A percentile compares a stretch with the other conserved stretches of the same genome.
Evolutionary conservation across 1,140 invertebrate species (phyloP).

Genomic region (Drosophila takahashii): DNA sequence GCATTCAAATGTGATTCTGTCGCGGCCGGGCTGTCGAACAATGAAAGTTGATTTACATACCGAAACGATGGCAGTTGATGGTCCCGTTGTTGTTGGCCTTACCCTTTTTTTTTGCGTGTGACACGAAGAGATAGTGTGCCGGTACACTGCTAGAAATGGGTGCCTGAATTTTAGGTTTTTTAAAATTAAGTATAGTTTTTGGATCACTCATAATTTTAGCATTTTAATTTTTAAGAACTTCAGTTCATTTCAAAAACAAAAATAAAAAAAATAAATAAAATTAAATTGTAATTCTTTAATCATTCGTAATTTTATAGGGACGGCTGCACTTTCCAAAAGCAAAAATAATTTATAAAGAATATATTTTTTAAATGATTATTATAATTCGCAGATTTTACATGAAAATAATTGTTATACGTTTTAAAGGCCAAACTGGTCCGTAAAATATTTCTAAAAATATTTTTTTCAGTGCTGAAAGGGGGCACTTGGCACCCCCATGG

Average conservation of each 20-base stretch:
- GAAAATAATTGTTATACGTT: too few species aligned
- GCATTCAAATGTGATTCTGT: slow-evolving; percentile 84
- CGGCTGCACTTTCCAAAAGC: too few species aligned
- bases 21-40: slow-evolving; percentile 66
- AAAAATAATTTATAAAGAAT: too few species aligned
- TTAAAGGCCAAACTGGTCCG: too few species aligned
- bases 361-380: too few species aligned
- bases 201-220: too few species aligned
- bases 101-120: slow-evolving; percentile 46
- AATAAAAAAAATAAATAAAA: too few species aligned
- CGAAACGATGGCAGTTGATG: slow-evolving; percentile 75
- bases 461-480: neutral
- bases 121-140: slow-evolving; percentile 2
- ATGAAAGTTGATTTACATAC: slow-evolving; percentile 85
- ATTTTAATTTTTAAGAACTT: too few species aligned
- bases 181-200: neutral
- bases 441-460: too few species aligned
- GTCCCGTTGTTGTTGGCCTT: slow-evolving; percentile 44
- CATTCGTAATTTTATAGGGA: too few species aligned
- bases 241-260: neutral
- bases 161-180: neutral
- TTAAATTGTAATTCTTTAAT: too few species aligned
- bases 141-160: slow-evolving; percentile 6
- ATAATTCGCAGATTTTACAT: too few species aligned
- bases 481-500: slow-evolving; percentile 20